Evolutionary conservation across 2,888 invertebrate genomes (phyloP).

Genomic region (Schizotus pectinicornis): DNA sequence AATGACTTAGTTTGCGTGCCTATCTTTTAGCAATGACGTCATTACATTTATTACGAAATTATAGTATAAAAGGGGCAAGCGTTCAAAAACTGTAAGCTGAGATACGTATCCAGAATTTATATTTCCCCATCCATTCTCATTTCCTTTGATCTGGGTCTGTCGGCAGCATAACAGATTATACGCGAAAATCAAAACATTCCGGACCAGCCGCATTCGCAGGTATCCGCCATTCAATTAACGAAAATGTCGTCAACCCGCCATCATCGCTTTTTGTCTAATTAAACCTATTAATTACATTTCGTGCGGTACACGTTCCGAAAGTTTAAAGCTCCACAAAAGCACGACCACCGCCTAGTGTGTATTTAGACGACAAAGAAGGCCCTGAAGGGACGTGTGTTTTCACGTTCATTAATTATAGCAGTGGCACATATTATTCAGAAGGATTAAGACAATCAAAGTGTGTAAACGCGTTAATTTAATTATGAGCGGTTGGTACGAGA

Average conservation of each 20-base stretch:
- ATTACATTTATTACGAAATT: no score
- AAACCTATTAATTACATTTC: constrained; percentile 26
- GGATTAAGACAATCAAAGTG: constrained; percentile 34
- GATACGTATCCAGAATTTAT: no score
- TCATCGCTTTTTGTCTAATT: constrained; percentile 21
- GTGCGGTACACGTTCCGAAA: constrained; percentile 14
- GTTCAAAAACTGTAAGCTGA: no score
- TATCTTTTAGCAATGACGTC: no score
- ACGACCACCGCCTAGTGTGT: constrained; percentile 12
- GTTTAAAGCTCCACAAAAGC: constrained; percentile 12
- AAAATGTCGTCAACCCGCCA: background rate
- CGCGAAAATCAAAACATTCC: no score
- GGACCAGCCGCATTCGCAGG: no score
- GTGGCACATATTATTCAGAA: constrained; percentile 30
- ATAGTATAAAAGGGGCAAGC: no score
- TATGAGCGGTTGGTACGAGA: constrained; percentile 23
- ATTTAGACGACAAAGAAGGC: constrained; percentile 27
- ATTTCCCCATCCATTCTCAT: no score
- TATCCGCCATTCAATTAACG: no score
- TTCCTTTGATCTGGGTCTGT: no score
- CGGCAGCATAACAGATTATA: no score
- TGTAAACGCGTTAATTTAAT: constrained; percentile 32
- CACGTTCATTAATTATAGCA: constrained; percentile 33
- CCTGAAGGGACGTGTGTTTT: constrained; percentile 29
- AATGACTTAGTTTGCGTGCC: no score